Base-by-base conservation (phyloP, 2,797 vertebrate species). In the Rhodeus uyekii region DNA sequence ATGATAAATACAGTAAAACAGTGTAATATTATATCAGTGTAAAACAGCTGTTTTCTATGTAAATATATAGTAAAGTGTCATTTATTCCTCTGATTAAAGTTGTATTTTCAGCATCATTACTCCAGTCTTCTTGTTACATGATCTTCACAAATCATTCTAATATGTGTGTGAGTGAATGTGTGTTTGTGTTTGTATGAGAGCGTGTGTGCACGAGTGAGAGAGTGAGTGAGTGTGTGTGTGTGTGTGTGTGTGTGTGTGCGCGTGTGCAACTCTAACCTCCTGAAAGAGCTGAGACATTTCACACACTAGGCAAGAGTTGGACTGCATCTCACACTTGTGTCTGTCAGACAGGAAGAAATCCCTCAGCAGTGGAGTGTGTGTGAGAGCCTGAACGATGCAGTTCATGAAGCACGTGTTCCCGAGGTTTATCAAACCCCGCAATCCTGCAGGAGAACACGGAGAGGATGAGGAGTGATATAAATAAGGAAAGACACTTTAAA, bases 361-460 rank as follows among this genome's bases (percentile, higher is more conserved):
- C 38, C 95, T 93, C 87, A 96, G 93, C 78, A 96, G 93, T 7
- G 95, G 96, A 32, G 96, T 96, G 92, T 96, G 96, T 69, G 95
- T 96, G 89, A 96, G 94, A 53, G 95, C 96, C 93, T 96, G 96
- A 77, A 96, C 96, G 72, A 96, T 96, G 92, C 96, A 96, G 92
- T 96, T 96, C 96, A 96, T 96, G 92, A 96, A 96, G 93, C 95
- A 96, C 0, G 95, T 96, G 93, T 96, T 96, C 81, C 96, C 95
- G 63, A 96, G 93, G 90, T 96, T 96, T 89, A 96, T 96, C 82
- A 96, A 92, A 83, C 96, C 96, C 58, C 96, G 93, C 83, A 97
- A 91, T 91, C 96, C 96, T 97, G 90, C 22, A 68, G 38, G 46
- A 76, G 65, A 46, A 81, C 24, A 13, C 3, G 39, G 8, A 19